Conservation (phyloP, 2,797 vertebrate genomes). For the Gymnopithys bicolor region DNA sequence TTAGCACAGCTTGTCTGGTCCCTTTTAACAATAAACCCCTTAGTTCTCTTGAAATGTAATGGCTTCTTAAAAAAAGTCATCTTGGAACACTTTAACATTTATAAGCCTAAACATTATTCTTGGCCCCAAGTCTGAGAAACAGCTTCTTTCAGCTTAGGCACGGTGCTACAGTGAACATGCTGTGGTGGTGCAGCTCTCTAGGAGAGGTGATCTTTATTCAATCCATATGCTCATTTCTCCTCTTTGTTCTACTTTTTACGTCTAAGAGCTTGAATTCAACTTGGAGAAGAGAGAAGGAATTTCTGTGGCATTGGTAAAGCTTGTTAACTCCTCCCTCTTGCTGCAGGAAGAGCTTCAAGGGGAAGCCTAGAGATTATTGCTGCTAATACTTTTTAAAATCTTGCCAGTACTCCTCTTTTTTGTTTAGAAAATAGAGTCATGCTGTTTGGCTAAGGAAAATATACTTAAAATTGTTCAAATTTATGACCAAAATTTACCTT, state of each 20-base stretch:
- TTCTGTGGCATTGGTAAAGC: background rate
- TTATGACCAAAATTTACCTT: conserved; percentile 9
- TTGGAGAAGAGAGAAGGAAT: background rate
- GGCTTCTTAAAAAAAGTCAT: conserved; percentile 13
- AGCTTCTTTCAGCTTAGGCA: background rate
- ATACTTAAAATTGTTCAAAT: background rate
- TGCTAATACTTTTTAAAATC: background rate
- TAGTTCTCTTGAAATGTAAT: background rate
- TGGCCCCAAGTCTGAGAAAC: background rate
- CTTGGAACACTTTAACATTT: background rate
- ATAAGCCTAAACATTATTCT: conserved; percentile 22
- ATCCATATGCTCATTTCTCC: background rate
- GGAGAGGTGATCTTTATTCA: background rate
- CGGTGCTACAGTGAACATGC: background rate
- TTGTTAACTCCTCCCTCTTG: background rate
- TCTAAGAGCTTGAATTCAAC: background rate
- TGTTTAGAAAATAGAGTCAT: background rate
- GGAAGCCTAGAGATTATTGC: background rate
- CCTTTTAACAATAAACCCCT: background rate
- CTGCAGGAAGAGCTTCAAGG: background rate
- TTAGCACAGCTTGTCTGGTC: background rate
- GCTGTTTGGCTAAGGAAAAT: conserved; percentile 9
- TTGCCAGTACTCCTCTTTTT: background rate
- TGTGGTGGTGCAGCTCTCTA: background rate
- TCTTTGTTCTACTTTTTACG: background rate